Base-by-base conservation (phyloP, 2,888 invertebrate genomes). In the Tenthredo livida region DNA sequence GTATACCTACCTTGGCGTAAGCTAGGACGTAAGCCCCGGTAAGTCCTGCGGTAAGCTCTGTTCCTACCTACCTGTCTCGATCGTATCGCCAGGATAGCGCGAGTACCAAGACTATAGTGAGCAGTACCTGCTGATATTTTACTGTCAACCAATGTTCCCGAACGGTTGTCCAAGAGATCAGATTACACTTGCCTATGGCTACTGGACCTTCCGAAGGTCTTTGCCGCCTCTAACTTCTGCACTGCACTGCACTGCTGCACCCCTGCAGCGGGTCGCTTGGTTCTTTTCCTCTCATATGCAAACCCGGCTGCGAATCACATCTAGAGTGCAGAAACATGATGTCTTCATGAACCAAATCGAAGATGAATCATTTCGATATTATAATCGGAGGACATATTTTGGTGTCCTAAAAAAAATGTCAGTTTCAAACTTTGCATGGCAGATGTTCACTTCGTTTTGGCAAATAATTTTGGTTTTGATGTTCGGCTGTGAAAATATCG, bases 121-220 rank as follows among this genome's bases (percentile, higher is more conserved):
- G 89, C 89, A 88, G 90, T 90, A 90, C 90, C 89, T 47, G 89
- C 92, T 92, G 92, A 93, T 92, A 93, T 92, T 93, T 93, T 92
- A 93, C 92, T 92, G 92, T 92, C 92, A 91, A 90, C 90, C 91
- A 86, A 92, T 91, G 92, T 91, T 92, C 91, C 91, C 90, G 91
- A 92, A 92, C 90, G 90, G 91, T 91, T 92, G 91, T 91, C 90
- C 90, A 86, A 43, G 88, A 88, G 89, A 92, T 92, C 92, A 92
- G 92, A 92, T 92, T 91, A 91, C 90, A 67, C 87, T 86, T 86
- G 89, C 89, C 90, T 88, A 88, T 89, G 88, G 89, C 91, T 91
- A 91, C 91, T 88, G 89, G 89, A 90, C 91, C 91, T 91, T 89
- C 88, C 88, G 86, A 87, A 89, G 70, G 83, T 83, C 83, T 83